phyloP scores from a whole-genome alignment of 1,140 invertebrate species.

The Battus philenor region DNA sequence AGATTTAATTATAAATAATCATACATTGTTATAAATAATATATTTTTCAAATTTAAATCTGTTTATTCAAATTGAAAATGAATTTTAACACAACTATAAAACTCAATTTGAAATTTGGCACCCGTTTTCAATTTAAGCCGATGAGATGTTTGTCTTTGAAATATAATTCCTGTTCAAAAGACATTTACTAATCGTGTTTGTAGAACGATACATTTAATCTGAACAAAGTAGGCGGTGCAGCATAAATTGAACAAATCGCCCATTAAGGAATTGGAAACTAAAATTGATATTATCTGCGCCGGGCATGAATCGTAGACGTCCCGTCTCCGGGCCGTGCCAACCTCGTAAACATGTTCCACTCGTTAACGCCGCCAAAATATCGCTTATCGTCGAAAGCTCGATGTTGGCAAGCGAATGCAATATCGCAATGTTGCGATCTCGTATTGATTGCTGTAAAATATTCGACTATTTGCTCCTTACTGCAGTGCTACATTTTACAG shows the following conservation, averaged over 20 bases:
- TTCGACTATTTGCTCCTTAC: not conserved
- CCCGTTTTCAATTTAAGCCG: too few relatives aligned
- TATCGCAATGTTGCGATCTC: slow-evolving; percentile 23
- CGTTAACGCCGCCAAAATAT: slow-evolving; percentile 14
- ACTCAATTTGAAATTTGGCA: too few relatives aligned
- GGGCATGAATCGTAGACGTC: slow-evolving; percentile 6
- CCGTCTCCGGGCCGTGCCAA: slow-evolving; percentile 21
- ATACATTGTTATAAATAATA: too few relatives aligned
- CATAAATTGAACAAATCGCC: slow-evolving; percentile 20
- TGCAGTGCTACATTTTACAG: slow-evolving; percentile 1
- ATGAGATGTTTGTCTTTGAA: too few relatives aligned
- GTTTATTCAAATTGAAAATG: too few relatives aligned
- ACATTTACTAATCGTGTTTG: not conserved
- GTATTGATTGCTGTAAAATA: slow-evolving; percentile 23
- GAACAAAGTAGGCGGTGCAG: not conserved
- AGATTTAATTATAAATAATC: too few relatives aligned
- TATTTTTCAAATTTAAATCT: too few relatives aligned
- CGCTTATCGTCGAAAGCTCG: slow-evolving; percentile 22
- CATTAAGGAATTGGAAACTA: slow-evolving; percentile 39
- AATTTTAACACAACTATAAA: too few relatives aligned
- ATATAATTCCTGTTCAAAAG: too few relatives aligned
- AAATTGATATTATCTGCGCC: slow-evolving; percentile 18
- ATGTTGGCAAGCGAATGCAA: slow-evolving; percentile 27
- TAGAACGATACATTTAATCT: slow-evolving; percentile 2
- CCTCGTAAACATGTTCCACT: slow-evolving; percentile 26